Evolutionary conservation across 2,888 invertebrate genomes (phyloP), one percentile per base, ranked within the genome.

Genomic region (Cephus pulcher): DNA sequence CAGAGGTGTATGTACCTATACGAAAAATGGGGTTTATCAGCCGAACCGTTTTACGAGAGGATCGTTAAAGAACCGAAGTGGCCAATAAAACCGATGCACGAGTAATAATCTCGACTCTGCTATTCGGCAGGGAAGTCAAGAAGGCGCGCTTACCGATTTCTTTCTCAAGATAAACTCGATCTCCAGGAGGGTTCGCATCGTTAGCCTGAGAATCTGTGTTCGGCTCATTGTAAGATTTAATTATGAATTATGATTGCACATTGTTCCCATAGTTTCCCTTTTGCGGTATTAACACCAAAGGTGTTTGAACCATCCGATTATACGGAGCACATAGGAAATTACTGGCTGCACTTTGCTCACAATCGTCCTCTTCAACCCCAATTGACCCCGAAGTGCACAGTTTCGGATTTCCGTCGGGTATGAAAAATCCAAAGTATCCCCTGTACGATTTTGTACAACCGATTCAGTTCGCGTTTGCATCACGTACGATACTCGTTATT

Each of bases 171-270:
- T 56, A 56, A 56, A 56, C 56, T 56, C 56, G 56, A 56, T 56
- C 56, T 56, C 9, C 56, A 56, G 23, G 56, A 56, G 23, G 56
- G 56, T 86, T 84, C 84, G 77, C 84, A 86, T 83, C 78, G 81
- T 85, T 34, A 71, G 71, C 71, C 32, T 71, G 71, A 71, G 71
- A 71, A 71, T 34, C 12, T 35, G 11, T 75, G 76, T 76, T 74
- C 74, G 78, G 56, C 69, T 69, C 78, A 75, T 77, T 81, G 82
- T 80, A 80, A 83, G 82, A 81, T 84, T 84, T 87, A 87, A 88
- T 88, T 88, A 88, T 84, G 86, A 87, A 87, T 88, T 87, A 84
- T 81, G 84, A 86, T 88, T 86, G 86, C 86, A 78, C 83, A 84
- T 80, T 79, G 85, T 89, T 88, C 86, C 83, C 85, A 84, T 83